Base-by-base conservation (phyloP, 1,140 invertebrate species). In the Mactra quadrangularis region DNA sequence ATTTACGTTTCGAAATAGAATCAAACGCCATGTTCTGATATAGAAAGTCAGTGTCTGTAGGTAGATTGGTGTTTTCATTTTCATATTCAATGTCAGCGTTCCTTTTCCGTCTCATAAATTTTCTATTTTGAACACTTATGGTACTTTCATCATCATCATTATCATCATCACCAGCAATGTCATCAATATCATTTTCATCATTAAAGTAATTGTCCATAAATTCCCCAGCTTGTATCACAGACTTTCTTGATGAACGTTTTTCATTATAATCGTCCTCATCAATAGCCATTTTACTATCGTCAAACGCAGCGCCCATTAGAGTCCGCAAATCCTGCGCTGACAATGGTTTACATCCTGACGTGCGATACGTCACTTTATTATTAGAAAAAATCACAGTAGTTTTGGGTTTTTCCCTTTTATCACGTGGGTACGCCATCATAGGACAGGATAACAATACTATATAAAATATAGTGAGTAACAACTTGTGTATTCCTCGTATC, bases 71-170 rank as follows among this genome's bases (percentile, higher is more conserved):
- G 62, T 82, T 62, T 1, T 64, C 72, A 45, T 29, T 33, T 9
- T 70, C 59, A n/a, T n/a, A n/a, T n/a, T n/a, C n/a, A n/a, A n/a
- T n/a, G 17, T 31, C 35, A 19, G 25, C 19, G 41, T 62, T 52
- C 13, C 76, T 22, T 79, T 79, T 79, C 29, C 78, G 52, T 33
- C 78, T 29, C 78, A 82, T 82, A 60, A 71, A 82, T 29, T 82
- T 82, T 29, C 62, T 78, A 3, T 25, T 57, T 62, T 71, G 68
- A 82, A 82, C 66, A 82, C 68, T 62, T 60, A 82, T 47, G 66
- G 66, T 82, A 60, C 45, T 41, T 7, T 41, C 53, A 53, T 57
- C 76, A 9, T 70, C 50, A 47, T 31, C 57, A 2, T 72, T 53
- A 27, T 82, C 33, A 41, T 11, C 38, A 27, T 47, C 75, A 47